Conservation (phyloP, 2,888 invertebrate species). For the Clostera curtula region DNA sequence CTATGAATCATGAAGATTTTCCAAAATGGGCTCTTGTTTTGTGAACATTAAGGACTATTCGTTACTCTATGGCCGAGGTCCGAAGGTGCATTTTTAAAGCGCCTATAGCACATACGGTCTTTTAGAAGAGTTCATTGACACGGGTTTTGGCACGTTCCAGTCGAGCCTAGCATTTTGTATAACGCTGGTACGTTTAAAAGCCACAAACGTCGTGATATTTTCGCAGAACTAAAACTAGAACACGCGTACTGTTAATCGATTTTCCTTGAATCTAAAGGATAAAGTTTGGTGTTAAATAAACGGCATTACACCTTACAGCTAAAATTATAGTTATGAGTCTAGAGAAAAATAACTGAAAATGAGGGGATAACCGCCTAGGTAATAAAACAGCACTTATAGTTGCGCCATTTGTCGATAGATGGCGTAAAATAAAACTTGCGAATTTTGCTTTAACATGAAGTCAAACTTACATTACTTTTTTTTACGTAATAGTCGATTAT, state of each 20-base stretch:
- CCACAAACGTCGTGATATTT: constrained; percentile 56
- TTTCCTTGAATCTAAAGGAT: constrained; percentile 44
- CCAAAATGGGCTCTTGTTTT: constrained; percentile 46
- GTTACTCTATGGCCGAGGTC: constrained; percentile 21
- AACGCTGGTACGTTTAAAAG: constrained; percentile 35
- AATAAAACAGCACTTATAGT: constrained; percentile 33
- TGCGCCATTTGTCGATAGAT: constrained; percentile 55
- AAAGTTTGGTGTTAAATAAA: constrained; percentile 24
- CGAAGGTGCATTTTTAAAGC: constrained; percentile 39
- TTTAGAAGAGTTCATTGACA: constrained; percentile 65
- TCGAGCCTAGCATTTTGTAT: constrained; percentile 56
- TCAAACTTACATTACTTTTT: too few species aligned
- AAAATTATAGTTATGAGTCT: constrained; percentile 26
- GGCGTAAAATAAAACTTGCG: constrained; percentile 32
- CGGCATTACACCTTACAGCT: constrained; percentile 15
- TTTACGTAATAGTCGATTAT: too few species aligned
- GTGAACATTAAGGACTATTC: constrained; percentile 31
- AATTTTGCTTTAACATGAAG: too few species aligned
- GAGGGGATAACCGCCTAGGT: constrained; percentile 41
- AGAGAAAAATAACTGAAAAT: constrained; percentile 46
- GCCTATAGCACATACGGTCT: constrained; percentile 32
- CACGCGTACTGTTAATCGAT: constrained; percentile 48
- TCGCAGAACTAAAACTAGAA: constrained; percentile 56
- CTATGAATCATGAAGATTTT: constrained; percentile 46
- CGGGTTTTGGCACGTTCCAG: constrained; percentile 63